Percentiles rank a stretch among this genome's conserved stretches.
Conservation (phyloP, 2,888 invertebrate species). For the Plusia festucae region DNA sequence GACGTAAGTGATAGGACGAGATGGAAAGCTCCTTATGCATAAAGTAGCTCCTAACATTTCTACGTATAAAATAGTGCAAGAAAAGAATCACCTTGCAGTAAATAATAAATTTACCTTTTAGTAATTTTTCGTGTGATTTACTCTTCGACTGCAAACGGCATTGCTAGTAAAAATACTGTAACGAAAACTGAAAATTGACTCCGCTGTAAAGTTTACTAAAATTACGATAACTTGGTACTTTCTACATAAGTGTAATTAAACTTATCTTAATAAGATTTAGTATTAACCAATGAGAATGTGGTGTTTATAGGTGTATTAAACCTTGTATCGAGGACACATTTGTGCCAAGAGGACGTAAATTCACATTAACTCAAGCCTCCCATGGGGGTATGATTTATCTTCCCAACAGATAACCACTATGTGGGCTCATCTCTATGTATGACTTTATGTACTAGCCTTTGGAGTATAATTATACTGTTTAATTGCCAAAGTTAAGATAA, state of each 20-base stretch:
- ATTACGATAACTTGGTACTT: not conserved
- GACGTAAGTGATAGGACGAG: no score
- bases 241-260: not conserved
- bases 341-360: constrained; percentile 40
- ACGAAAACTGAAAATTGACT: not conserved
- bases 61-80: not conserved
- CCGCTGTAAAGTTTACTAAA: not conserved
- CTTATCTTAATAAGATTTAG: not conserved
- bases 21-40: no score
- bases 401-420: constrained; percentile 26
- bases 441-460: constrained; percentile 6
- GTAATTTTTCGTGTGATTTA: not conserved
- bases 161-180: not conserved
- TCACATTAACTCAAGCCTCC: constrained; percentile 34
- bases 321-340: constrained; percentile 28
- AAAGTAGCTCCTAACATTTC: no score
- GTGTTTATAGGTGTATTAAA: constrained; percentile 30
- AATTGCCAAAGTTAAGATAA: constrained; percentile 7
- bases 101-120: not conserved
- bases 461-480: constrained; percentile 13
- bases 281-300: constrained; percentile 5
- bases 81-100: not conserved
- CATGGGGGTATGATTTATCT: constrained; percentile 48
- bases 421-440: constrained; percentile 13
- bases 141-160: not conserved